Percentiles rank a stretch among this genome's conserved stretches.
Conservation (phyloP, 1,140 invertebrate genomes). For the Bradynema listronoti region DNA sequence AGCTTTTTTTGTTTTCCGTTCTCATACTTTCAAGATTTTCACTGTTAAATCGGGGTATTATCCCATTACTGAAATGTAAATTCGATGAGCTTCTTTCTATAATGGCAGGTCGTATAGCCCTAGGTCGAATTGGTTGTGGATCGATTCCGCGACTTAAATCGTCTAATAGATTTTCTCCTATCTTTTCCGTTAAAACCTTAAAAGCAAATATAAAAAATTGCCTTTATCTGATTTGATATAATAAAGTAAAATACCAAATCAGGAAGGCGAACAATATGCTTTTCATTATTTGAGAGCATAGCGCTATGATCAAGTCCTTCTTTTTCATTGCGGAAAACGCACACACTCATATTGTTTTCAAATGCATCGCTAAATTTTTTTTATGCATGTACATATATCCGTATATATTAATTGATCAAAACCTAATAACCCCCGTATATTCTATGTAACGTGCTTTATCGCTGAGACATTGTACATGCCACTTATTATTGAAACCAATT, state of each 20-base stretch:
- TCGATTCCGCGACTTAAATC: slow-evolving; percentile 31
- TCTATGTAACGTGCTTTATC: slow-evolving; percentile 56
- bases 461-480: slow-evolving; percentile 50
- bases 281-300: slow-evolving; percentile 19
- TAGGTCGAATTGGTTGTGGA: slow-evolving; percentile 28
- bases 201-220: too few species aligned
- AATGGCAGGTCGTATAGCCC: slow-evolving; percentile 11
- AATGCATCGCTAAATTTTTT: slow-evolving; percentile 47
- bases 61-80: not conserved
- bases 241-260: slow-evolving; percentile 18
- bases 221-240: slow-evolving; percentile 6
- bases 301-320: slow-evolving; percentile 43
- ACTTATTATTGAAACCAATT: slow-evolving; percentile 64
- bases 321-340: slow-evolving; percentile 48
- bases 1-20: slow-evolving; percentile 1
- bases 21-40: not conserved
- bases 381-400: too few species aligned
- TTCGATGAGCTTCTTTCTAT: not conserved
- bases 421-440: slow-evolving; percentile 62
- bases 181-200: too few species aligned
- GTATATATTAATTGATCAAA: too few species aligned
- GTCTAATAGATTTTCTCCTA: too few species aligned
- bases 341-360: slow-evolving; percentile 44
- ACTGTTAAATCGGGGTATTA: not conserved
- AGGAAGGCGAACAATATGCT: slow-evolving; percentile 25